Percentiles rank a stretch among this genome's conserved stretches.
Evolutionary conservation across 1,140 invertebrate species (phyloP).

Genomic region (Diorhabda carinulata): DNA sequence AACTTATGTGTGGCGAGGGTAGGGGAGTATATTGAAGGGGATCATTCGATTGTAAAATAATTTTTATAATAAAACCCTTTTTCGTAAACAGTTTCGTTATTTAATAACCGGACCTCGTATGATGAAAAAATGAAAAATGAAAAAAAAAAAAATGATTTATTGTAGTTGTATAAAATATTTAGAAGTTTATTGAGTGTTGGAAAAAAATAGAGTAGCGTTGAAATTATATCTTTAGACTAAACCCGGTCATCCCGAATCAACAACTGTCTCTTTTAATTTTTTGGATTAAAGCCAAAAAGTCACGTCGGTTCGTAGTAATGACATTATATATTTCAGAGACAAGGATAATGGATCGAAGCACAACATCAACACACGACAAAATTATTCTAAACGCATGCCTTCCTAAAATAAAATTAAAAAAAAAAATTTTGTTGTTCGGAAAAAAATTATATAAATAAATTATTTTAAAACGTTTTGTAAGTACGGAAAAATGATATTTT

Average conservation of each 20-base stretch:
- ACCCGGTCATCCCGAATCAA: neutral
- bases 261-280: neutral
- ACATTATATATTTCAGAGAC: conserved; percentile 1
- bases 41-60: too few relatives aligned
- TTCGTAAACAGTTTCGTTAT: too few relatives aligned
- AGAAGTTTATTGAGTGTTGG: too few relatives aligned
- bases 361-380: neutral
- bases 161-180: too few relatives aligned
- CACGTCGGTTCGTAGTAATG: conserved; percentile 1
- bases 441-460: neutral
- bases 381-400: neutral
- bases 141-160: too few relatives aligned
- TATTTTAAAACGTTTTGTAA: neutral
- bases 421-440: neutral
- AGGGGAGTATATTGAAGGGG: too few relatives aligned
- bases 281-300: neutral
- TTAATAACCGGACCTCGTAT: too few relatives aligned
- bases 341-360: neutral
- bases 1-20: too few relatives aligned
- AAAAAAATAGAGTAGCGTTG: too few relatives aligned
- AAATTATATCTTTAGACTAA: conserved; percentile 3
- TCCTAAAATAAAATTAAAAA: neutral
- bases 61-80: too few relatives aligned
- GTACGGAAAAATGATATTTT: neutral
- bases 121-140: too few relatives aligned